Conservation (phyloP, 35 echinoderm and acorn worm species). For the Hemicentrotus pulcherrimus region DNA sequence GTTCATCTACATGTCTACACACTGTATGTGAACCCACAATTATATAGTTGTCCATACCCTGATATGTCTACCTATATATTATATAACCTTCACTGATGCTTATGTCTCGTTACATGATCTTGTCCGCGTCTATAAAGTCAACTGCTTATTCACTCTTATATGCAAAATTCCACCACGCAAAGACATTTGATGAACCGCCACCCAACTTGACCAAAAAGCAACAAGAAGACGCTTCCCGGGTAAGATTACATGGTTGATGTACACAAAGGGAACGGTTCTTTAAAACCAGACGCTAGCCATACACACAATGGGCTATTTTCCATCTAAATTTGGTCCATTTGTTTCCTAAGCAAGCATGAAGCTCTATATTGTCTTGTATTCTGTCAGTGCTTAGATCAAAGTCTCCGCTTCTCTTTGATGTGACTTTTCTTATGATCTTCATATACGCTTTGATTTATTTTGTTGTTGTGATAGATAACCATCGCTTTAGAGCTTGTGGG, state of each 20-base stretch:
- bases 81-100: neutral
- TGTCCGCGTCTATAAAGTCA: conserved; percentile 24
- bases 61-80: neutral
- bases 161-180: conserved; percentile 47
- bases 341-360: neutral
- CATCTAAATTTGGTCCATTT: neutral
- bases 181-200: conserved; percentile 55
- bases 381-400: conserved; percentile 26
- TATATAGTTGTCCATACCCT: no score
- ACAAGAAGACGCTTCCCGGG: conserved; percentile 74
- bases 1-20: neutral
- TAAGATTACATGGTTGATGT: conserved; percentile 60
- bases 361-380: conserved; percentile 23
- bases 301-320: neutral
- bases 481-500: neutral
- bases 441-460: neutral
- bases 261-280: neutral
- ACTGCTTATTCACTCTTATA: conserved; percentile 32
- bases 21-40: conserved; percentile 17
- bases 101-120: neutral
- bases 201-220: conserved; percentile 86
- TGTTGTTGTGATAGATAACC: neutral
- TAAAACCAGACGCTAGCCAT: neutral
- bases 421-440: neutral
- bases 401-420: neutral